A percentile compares a stretch with the other conserved stretches of the same genome.
Evolutionary conservation across 1,140 invertebrate species (phyloP).

Genomic region (Meteorus sp.): DNA sequence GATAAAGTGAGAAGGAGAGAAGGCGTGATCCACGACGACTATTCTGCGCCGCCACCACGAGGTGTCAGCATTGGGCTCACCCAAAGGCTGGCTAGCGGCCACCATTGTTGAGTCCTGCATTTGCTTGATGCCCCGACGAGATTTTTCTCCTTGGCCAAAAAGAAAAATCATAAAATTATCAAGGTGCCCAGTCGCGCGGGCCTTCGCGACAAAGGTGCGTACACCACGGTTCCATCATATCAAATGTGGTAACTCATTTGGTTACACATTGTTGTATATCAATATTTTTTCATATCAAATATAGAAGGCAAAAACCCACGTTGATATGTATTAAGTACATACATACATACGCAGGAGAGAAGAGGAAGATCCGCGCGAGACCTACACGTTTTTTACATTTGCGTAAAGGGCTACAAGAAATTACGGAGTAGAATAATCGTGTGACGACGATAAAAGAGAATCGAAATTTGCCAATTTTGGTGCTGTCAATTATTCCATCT

Average conservation of each 20-base stretch:
- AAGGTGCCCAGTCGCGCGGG: conserved; percentile 35
- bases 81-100: conserved; percentile 44
- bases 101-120: conserved; percentile 57
- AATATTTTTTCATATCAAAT: too few species aligned
- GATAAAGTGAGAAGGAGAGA: conserved; percentile 25
- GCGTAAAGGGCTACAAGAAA: conserved; percentile 3
- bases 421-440: not conserved
- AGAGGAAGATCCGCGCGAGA: conserved; percentile 20
- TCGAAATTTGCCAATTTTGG: not conserved
- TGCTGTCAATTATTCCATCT: not conserved
- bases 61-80: conserved; percentile 43
- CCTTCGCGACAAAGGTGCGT: conserved; percentile 19
- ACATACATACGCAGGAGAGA: not conserved
- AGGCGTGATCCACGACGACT: conserved; percentile 16
- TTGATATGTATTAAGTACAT: too few species aligned
- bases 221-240: not conserved
- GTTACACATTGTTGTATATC: not conserved
- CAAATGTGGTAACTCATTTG: not conserved
- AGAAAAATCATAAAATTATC: conserved; percentile 46
- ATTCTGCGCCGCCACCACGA: conserved; percentile 41
- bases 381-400: conserved; percentile 16
- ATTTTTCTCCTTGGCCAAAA: conserved; percentile 37
- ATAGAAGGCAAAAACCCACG: too few species aligned
- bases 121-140: conserved; percentile 49
- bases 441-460: not conserved